Evolutionary conservation across 2,888 invertebrate species (phyloP).

Genomic region (Ashinkailepas kermadecensis): DNA sequence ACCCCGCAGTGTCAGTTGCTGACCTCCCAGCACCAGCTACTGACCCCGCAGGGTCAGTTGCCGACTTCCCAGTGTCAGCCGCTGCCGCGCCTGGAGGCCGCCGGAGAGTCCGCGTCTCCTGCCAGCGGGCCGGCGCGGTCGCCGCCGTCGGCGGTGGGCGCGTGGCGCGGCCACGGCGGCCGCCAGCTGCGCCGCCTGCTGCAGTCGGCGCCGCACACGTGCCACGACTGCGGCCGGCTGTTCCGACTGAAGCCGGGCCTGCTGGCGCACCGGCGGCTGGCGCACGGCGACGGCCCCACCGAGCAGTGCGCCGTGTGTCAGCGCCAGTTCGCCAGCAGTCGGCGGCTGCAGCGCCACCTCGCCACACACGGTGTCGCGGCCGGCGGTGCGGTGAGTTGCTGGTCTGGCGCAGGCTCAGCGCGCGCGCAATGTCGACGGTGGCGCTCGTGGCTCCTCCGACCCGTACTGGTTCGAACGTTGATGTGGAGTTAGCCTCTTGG

Average conservation of each 20-base stretch:
- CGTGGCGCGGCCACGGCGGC: not conserved
- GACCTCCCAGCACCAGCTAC: too few species aligned
- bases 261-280: slow-evolving; percentile 5
- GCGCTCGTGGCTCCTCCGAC: too few species aligned
- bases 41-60: too few species aligned
- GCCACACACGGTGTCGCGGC: not conserved
- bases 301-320: slow-evolving; percentile 5
- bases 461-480: too few species aligned
- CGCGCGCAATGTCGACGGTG: too few species aligned
- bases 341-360: slow-evolving; percentile 9
- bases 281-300: slow-evolving; percentile 4
- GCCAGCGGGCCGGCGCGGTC: not conserved
- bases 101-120: too few species aligned
- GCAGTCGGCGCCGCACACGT: not conserved
- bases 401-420: too few species aligned
- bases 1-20: not conserved
- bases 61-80: too few species aligned
- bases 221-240: slow-evolving; percentile 1
- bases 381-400: not conserved
- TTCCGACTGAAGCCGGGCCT: slow-evolving; percentile 9
- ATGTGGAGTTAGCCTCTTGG: too few species aligned
- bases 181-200: slow-evolving; percentile 5
- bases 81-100: too few species aligned
- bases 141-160: too few species aligned
- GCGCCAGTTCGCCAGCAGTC: slow-evolving; percentile 8